These are phyloP conservation scores for Anodontia alba DNA, from an alignment of 2,888 invertebrate species.

Conservation along the genomic window DNA sequence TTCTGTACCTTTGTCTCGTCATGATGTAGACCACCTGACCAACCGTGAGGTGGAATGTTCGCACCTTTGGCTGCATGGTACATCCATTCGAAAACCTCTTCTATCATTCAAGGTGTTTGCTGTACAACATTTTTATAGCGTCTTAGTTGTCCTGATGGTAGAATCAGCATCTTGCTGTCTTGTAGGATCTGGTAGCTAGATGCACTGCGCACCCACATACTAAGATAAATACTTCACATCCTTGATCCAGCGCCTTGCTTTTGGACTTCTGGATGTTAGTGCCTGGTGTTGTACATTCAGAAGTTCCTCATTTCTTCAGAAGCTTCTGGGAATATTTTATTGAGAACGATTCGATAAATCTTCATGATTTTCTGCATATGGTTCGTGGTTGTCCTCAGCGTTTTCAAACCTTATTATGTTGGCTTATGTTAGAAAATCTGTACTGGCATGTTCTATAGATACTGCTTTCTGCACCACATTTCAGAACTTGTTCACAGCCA, in stretches of 20 bases:
- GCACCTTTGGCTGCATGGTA: slow-evolving; percentile 22
- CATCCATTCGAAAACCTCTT: slow-evolving; percentile 42
- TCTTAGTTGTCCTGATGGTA: neutral
- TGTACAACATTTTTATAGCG: neutral
- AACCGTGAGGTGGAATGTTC: slow-evolving; percentile 26
- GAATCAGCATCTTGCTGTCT: neutral
- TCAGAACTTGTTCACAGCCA: no score
- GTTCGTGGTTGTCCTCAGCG: no score
- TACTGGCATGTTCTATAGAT: no score
- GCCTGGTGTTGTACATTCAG: neutral
- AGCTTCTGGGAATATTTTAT: no score
- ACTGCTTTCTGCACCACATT: no score
- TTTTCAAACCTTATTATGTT: no score
- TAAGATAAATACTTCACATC: neutral
- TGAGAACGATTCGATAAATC: neutral
- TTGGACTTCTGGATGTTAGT: neutral
- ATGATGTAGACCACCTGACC: slow-evolving; percentile 34
- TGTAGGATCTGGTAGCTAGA: neutral
- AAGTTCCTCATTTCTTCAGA: neutral
- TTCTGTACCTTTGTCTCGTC: slow-evolving; percentile 52
- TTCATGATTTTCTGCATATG: neutral
- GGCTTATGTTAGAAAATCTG: no score
- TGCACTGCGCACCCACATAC: neutral
- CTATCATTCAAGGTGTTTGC: slow-evolving; percentile 35
- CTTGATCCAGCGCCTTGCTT: neutral